phyloP scores from a whole-genome alignment of 1,140 invertebrate genomes.

The Drosophila athabasca region DNA sequence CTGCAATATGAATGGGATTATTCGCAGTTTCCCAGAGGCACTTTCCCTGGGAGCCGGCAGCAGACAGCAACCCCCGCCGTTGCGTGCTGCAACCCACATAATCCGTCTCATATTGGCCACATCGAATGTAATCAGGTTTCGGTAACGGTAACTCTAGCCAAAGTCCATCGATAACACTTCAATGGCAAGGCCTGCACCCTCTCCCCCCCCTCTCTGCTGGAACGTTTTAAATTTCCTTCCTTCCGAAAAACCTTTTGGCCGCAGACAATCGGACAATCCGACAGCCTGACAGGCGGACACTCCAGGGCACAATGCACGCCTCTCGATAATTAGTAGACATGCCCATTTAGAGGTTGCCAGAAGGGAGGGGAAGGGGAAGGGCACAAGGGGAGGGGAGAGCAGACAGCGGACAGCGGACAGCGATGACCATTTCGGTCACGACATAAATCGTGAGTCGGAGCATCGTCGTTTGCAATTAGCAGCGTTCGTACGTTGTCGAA shows the following conservation, averaged over 20 bases:
- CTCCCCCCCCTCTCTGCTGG: background rate
- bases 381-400: background rate
- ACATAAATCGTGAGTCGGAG: constrained; percentile 72
- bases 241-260: constrained; percentile 30
- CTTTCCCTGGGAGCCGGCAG: background rate
- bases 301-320: constrained; percentile 51
- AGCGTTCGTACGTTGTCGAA: constrained; percentile 72
- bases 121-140: constrained; percentile 48
- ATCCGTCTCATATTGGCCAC: constrained; percentile 43
- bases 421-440: constrained; percentile 58
- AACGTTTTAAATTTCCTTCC: constrained; percentile 39
- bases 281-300: constrained; percentile 29
- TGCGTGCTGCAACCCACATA: constrained; percentile 30
- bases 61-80: constrained; percentile 32
- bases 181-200: constrained; percentile 16
- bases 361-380: background rate
- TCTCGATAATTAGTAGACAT: constrained; percentile 71
- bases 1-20: constrained; percentile 46
- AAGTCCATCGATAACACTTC: constrained; percentile 49
- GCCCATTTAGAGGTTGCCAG: constrained; percentile 61
- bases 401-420: constrained; percentile 4
- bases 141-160: constrained; percentile 42
- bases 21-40: constrained; percentile 11
- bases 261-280: background rate
- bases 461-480: constrained; percentile 81